Evolutionary conservation across 2,113 vertebrate genomes (phyloP), one percentile per base, ranked within the genome.

Genomic region (Erinaceus europaeus): DNA sequence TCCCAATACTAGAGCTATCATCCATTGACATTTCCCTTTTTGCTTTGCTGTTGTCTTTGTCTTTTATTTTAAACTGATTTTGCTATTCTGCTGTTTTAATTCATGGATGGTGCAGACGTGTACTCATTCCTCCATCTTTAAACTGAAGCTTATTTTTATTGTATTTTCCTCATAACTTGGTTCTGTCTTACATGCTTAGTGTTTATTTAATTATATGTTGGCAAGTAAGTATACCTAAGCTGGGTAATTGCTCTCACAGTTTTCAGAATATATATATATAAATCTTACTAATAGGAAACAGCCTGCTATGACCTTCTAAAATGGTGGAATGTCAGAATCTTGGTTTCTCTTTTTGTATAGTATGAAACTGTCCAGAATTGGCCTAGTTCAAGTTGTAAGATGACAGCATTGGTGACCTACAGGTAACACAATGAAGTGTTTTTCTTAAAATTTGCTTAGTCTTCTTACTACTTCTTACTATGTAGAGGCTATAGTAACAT

Each of bases 301-400:
- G 11, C 44, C 72, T 90, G 3, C 69, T 59, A 38, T 44, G 29
- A 6, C 29, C 8, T 61, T 73, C 90, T 57, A 44, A 29, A 88
- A 38, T 81, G 34, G n/a, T 59, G 21, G n/a, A 53, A 85, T 82
- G 42, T 15, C 69, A n/a, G 27, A 48, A 67, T 81, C 52, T 23
- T 80, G n/a, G 3, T 82, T 88, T 86, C 48, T 84, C 18, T 62
- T 86, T 75, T 89, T 59, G 86, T 93, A 4, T 80, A 99, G 98
- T 97, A 98, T 84, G 95, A 95, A 62, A 96, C 97, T 82, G 97
- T 99, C 78, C 97, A 98, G 94, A 97, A 98, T 88, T 99, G 98
- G 98, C 98, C 98, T 4, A 96, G 98, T 5, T 98, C 98, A 5
- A 97, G 97, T 52, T 98, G 98, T 96, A 98, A 98, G 90, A 99